Conservation (phyloP, 1,140 invertebrate species). For the Lordiphosa clarofinis region DNA sequence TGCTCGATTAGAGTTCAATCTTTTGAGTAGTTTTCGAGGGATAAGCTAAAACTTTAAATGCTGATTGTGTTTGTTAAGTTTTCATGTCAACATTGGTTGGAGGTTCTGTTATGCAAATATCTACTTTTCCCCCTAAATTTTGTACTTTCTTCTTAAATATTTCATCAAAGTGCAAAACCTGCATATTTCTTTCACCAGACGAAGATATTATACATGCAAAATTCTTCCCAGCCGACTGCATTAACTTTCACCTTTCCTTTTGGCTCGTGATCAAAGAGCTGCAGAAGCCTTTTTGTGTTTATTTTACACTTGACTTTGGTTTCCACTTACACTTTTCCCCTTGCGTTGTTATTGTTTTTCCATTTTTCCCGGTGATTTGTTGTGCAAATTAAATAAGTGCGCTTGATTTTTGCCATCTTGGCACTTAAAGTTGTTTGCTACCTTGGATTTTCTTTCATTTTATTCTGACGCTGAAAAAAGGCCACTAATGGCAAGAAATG, state of each 20-base stretch:
- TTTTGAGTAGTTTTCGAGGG: too few relatives aligned
- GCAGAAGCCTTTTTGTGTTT: slow-evolving; percentile 57
- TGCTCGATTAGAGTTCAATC: too few relatives aligned
- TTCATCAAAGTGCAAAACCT: slow-evolving; percentile 66
- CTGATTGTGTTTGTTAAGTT: slow-evolving; percentile 28
- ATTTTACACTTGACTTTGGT: slow-evolving; percentile 33
- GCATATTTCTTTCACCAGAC: slow-evolving; percentile 63
- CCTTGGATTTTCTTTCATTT: too few relatives aligned
- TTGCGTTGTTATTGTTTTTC: slow-evolving; percentile 25
- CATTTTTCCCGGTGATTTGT: slow-evolving; percentile 40
- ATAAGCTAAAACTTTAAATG: too few relatives aligned
- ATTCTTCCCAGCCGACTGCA: slow-evolving; percentile 41
- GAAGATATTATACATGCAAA: slow-evolving; percentile 69
- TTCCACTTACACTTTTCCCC: slow-evolving; percentile 14
- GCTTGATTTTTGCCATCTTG: slow-evolving; percentile 19
- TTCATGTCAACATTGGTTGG: slow-evolving; percentile 16
- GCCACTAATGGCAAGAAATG: too few relatives aligned
- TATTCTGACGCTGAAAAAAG: too few relatives aligned
- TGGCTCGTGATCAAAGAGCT: slow-evolving; percentile 46
- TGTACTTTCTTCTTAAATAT: slow-evolving; percentile 44
- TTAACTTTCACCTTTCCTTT: slow-evolving; percentile 32
- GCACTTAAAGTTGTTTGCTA: slow-evolving; percentile 5
- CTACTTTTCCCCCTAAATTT: slow-evolving; percentile 12
- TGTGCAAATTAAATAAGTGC: slow-evolving; percentile 62
- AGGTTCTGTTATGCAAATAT: slow-evolving; percentile 54